Evolutionary conservation across 1,140 invertebrate species (phyloP).

Genomic region (Holotrichia oblita): DNA sequence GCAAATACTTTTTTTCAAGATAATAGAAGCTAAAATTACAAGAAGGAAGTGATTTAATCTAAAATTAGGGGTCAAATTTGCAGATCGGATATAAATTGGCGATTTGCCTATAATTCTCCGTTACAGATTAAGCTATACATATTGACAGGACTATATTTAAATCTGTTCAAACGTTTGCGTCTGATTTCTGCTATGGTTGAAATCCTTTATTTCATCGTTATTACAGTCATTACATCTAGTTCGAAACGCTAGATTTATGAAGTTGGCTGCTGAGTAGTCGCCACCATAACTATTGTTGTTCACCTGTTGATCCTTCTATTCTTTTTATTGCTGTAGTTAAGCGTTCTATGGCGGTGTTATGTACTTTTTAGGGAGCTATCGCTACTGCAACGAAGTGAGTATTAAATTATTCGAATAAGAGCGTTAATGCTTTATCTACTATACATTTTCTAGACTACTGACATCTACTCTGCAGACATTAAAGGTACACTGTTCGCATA

Average conservation of each 20-base stretch:
- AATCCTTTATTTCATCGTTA: not conserved
- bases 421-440: not conserved
- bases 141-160: not conserved
- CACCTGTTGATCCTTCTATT: not conserved
- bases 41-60: not conserved
- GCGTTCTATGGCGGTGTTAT: not conserved
- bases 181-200: not conserved
- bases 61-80: not conserved
- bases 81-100: not conserved
- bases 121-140: not conserved
- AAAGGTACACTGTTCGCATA: constrained; percentile 4
- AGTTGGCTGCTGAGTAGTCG: not conserved
- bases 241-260: not conserved
- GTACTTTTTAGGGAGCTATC: not conserved
- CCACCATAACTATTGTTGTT: not conserved
- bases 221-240: not conserved
- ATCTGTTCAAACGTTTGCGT: not conserved
- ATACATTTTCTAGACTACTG: constrained; percentile 30
- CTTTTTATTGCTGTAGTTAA: not conserved
- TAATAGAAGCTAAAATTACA: not conserved
- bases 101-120: not conserved
- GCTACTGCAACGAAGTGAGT: not conserved
- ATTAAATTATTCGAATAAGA: constrained; percentile 28
- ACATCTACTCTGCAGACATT: not conserved
- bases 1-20: too few relatives aligned